Conservation (phyloP, 2,888 invertebrate species). For the Apoda limacodes region DNA sequence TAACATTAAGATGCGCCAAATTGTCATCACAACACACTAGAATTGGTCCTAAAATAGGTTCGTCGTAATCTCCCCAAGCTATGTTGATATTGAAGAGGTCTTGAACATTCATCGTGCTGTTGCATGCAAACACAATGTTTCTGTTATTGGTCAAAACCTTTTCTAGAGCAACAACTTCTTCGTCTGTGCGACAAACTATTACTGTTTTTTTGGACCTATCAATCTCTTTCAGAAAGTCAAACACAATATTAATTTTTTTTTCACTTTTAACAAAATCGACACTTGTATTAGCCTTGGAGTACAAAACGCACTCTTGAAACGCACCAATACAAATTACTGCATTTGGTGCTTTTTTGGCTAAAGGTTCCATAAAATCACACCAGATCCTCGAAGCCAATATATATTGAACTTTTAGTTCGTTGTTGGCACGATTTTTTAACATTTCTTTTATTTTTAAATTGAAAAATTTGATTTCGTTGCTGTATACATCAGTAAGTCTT, state of each 20-base stretch:
- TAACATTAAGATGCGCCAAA: constrained; percentile 72
- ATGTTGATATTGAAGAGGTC: constrained; percentile 45
- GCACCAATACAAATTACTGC: constrained; percentile 78
- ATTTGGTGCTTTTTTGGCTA: constrained; percentile 66
- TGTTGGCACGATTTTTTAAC: constrained; percentile 45
- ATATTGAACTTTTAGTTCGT: constrained; percentile 65
- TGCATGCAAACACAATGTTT: constrained; percentile 35
- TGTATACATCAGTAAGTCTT: constrained; percentile 67
- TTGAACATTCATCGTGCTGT: constrained; percentile 45
- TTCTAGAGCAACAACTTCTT: constrained; percentile 61
- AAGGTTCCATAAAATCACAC: constrained; percentile 68
- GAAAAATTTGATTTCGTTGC: constrained; percentile 49
- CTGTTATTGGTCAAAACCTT: constrained; percentile 28
- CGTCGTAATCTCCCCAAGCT: constrained; percentile 44
- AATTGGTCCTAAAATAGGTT: constrained; percentile 54
- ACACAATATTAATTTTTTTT: constrained; percentile 48
- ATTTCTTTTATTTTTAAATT: constrained; percentile 50
- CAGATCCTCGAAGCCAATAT: constrained; percentile 73
- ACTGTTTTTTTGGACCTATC: constrained; percentile 64
- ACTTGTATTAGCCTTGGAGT: constrained; percentile 64
- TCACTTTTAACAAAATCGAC: constrained; percentile 43
- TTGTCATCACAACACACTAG: constrained; percentile 78
- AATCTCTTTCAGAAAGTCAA: constrained; percentile 58
- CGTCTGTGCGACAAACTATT: constrained; percentile 70
- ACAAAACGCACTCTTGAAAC: constrained; percentile 80